These are phyloP conservation scores for Clanis bilineata DNA, from an alignment of 2,888 invertebrate species.

Conservation along the genomic window DNA sequence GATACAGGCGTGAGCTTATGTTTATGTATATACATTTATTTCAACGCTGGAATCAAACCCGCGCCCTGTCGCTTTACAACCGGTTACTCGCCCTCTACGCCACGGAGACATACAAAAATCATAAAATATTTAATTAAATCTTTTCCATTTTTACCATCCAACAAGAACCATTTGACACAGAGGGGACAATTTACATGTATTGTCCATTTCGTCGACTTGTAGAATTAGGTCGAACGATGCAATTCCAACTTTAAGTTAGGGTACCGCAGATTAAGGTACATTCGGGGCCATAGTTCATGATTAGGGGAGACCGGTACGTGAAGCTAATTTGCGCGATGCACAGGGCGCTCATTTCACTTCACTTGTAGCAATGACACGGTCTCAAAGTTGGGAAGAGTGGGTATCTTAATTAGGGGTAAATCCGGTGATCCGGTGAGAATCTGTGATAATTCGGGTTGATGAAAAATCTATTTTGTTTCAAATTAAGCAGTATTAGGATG, in stretches of 20 bases:
- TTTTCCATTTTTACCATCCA: background rate
- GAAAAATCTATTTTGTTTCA: too few species aligned
- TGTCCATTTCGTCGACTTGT: conserved; percentile 52
- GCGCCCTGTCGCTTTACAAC: too few species aligned
- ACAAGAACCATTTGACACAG: conserved; percentile 35
- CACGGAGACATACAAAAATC: too few species aligned
- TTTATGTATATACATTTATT: too few species aligned
- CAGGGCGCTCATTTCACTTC: background rate
- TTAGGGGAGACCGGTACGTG: conserved; percentile 40
- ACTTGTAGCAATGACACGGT: background rate
- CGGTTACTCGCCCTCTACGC: too few species aligned
- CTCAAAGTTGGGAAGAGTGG: background rate
- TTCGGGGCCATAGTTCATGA: conserved; percentile 51
- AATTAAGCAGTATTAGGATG: too few species aligned
- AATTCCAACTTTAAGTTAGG: conserved; percentile 50
- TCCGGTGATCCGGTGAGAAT: background rate
- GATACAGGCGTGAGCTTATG: too few species aligned
- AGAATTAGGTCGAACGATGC: conserved; percentile 44
- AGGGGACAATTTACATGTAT: conserved; percentile 57
- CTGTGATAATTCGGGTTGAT: background rate
- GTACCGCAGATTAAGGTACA: conserved; percentile 30
- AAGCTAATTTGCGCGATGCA: conserved; percentile 25
- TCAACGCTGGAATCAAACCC: too few species aligned
- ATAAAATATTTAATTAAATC: background rate
- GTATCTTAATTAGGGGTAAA: background rate